Base-by-base conservation (phyloP, 2,113 vertebrate genomes). In the Psilopsiagon aymara region DNA sequence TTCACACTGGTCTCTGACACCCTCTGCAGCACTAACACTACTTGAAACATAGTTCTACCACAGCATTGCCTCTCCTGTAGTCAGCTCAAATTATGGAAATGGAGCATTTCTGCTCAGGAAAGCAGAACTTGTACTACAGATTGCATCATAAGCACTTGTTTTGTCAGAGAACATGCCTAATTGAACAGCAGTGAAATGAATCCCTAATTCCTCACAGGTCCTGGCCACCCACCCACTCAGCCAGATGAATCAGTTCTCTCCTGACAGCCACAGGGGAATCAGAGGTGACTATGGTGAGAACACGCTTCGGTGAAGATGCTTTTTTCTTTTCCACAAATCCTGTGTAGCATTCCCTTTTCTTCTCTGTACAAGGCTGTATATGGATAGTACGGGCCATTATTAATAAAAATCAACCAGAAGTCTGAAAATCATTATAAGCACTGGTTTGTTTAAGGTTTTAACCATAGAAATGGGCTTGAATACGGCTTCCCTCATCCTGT, bases 81-180 rank as follows among this genome's bases (percentile, higher is more conserved):
- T 7, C 79, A 51, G 29, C 62, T 85, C 39, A 39, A 6, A 6
- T 23, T 27, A 41, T 77, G 67, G 51, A 70, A 76, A 59, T 20
- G 51, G 63, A 90, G 39, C 67, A 51, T 92, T 95, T 92, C 93
- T 95, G 93, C 88, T 96, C 29, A 0, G 73, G 78, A 76, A 52
- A 94, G 93, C 92, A 95, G 90, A 96, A 84, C 47, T 78, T 77
- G 33, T 86, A 27, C 33, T 81, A 71, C 86, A 95, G 93, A 93
- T 94, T 86, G 76, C 79, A 78, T 55, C 82, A 51, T 47, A 75
- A 66, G 51, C 16, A 0, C 46, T 64, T 2, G 0, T 75, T 94
- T 78, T 84, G 69, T 81, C 55, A 62, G 86, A 83, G 79, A 93
- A 66, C 43, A 13, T 62, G 43, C 79, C 79, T 81, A 17, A 60